Percentiles rank a stretch among this genome's conserved stretches.
These are phyloP conservation scores for Argyrosomus japonicus DNA, from an alignment of 2,113 vertebrate genomes.

Conservation along the genomic window DNA sequence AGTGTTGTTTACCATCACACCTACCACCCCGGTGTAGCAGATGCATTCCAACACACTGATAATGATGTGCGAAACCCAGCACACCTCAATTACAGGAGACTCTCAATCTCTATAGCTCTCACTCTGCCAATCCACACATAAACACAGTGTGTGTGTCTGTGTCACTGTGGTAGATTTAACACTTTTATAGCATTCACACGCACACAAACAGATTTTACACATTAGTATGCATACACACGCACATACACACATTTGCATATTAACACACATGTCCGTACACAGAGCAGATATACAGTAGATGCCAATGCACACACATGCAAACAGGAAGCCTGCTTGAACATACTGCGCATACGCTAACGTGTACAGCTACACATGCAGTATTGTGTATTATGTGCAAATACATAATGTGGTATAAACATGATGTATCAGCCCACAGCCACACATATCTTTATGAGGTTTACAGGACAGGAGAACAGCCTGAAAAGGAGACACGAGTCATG, in stretches of 20 bases:
- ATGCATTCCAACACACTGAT: background rate
- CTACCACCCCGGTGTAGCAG: background rate
- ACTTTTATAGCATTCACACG: background rate
- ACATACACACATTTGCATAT: background rate
- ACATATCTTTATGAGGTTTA: background rate
- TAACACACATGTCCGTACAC: background rate
- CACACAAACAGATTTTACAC: background rate
- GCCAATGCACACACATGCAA: background rate
- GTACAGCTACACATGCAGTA: background rate
- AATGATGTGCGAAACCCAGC: background rate
- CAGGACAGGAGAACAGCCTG: background rate
- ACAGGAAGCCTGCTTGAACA: background rate
- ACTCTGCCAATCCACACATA: background rate
- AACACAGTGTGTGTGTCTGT: background rate
- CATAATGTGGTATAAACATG: conserved; percentile 1
- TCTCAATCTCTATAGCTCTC: background rate
- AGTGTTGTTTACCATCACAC: background rate
- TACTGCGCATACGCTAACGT: background rate
- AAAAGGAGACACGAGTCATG: background rate
- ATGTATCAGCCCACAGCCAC: conserved; percentile 3
- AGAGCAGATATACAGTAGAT: no score
- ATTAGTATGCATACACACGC: background rate
- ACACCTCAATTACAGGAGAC: background rate
- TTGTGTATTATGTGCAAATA: background rate
- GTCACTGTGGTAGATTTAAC: background rate